phyloP scores from a whole-genome alignment of 92 coral and sea anemone species.

The Palythoa grandis region DNA sequence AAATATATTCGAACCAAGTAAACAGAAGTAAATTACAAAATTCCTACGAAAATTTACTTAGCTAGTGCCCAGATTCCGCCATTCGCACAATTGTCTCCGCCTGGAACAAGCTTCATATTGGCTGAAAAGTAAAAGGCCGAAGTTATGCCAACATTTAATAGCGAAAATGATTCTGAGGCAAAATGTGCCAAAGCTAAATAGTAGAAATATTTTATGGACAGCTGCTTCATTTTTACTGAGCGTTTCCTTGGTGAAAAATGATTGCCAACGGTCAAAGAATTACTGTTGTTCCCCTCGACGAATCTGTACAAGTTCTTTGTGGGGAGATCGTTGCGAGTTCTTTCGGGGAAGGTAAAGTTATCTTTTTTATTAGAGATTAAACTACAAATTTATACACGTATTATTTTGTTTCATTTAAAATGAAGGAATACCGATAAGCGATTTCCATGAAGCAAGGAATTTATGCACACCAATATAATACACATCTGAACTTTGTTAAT shows the following conservation, averaged over 20 bases:
- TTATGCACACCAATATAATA: not conserved
- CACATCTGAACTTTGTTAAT: not conserved
- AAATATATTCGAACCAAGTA: not conserved
- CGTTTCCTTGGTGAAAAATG: slow-evolving; percentile 32
- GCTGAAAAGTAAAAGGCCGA: slow-evolving; percentile 18
- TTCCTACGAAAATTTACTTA: not conserved
- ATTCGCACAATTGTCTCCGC: not conserved
- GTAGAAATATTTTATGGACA: slow-evolving; percentile 22
- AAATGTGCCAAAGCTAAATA: slow-evolving; percentile 25
- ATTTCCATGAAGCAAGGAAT: not conserved
- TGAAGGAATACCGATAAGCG: not conserved
- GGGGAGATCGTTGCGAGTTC: slow-evolving; percentile 40
- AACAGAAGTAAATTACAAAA: no score
- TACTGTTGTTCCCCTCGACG: not conserved
- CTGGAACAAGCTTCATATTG: slow-evolving; percentile 11
- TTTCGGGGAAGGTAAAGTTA: slow-evolving; percentile 38
- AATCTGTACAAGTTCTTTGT: not conserved
- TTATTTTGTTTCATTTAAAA: not conserved
- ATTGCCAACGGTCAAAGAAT: slow-evolving; percentile 19
- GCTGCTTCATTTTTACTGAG: not conserved
- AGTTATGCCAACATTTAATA: slow-evolving; percentile 30
- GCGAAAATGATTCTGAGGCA: slow-evolving; percentile 31
- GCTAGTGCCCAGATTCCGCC: slow-evolving; percentile 6
- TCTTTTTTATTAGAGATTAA: not conserved
- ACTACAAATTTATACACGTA: not conserved